These are phyloP conservation scores for Troides oblongomaculatus DNA, from an alignment of 2,888 invertebrate species.

Conservation along the genomic window DNA sequence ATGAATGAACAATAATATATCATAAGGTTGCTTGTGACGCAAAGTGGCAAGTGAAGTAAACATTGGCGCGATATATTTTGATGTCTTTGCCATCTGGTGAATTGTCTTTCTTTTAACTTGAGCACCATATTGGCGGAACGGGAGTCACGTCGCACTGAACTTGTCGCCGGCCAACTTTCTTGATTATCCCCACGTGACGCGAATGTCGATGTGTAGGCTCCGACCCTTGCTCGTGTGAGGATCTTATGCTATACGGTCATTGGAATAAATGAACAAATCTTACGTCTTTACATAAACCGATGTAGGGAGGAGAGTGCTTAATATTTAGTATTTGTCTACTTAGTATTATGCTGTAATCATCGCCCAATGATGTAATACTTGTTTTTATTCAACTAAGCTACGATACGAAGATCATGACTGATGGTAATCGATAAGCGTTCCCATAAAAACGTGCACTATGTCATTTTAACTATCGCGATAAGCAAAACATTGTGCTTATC, in stretches of 20 bases:
- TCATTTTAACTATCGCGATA: too few species aligned
- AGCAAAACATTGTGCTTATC: too few species aligned
- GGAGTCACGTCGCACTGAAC: conserved; percentile 61
- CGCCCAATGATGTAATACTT: too few species aligned
- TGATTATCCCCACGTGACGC: conserved; percentile 70
- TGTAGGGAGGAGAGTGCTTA: background rate
- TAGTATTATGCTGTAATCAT: too few species aligned
- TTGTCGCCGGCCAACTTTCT: conserved; percentile 66
- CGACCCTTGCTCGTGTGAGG: conserved; percentile 46
- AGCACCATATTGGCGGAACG: conserved; percentile 64
- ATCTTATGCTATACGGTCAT: conserved; percentile 38
- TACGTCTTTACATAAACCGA: background rate
- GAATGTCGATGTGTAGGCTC: conserved; percentile 48
- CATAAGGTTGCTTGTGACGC: too few species aligned
- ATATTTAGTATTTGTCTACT: too few species aligned
- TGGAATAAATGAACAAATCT: background rate
- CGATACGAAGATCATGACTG: too few species aligned
- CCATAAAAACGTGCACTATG: too few species aligned
- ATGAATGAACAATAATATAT: too few species aligned
- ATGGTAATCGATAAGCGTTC: too few species aligned
- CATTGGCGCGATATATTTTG: conserved; percentile 15
- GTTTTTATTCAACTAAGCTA: too few species aligned
- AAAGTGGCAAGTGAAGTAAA: background rate
- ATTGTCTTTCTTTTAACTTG: conserved; percentile 24
- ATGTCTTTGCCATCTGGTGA: conserved; percentile 21